Percentiles rank a stretch among this genome's conserved stretches.
phyloP scores from a whole-genome alignment of 1,140 invertebrate genomes.

The Sinonovacula constricta region DNA sequence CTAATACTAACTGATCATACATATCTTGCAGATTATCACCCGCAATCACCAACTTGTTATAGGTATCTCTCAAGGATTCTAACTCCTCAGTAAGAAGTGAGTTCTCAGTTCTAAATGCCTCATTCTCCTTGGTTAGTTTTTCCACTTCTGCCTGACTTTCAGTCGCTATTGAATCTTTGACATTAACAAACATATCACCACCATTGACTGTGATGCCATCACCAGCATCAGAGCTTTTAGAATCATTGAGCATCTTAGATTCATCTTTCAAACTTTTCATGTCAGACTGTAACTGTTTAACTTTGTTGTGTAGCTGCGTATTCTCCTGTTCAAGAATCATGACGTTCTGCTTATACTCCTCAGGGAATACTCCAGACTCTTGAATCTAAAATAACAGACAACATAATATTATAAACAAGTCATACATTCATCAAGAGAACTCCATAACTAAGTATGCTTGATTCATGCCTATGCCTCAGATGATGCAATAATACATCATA shows the following conservation, averaged over 20 bases:
- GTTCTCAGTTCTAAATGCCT: constrained; percentile 32
- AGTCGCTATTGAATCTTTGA: constrained; percentile 5
- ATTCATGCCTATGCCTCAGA: no score
- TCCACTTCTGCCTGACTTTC: constrained; percentile 13
- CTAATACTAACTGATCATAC: constrained; percentile 67
- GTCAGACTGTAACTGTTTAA: constrained; percentile 37
- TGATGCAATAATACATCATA: no score
- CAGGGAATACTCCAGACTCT: constrained; percentile 42
- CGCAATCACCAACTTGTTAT: constrained; percentile 71
- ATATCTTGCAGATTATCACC: constrained; percentile 73
- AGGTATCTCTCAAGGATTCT: constrained; percentile 64
- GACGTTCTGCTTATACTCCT: constrained; percentile 30
- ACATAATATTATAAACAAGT: no score
- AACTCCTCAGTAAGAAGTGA: constrained; percentile 50
- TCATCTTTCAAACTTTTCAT: constrained; percentile 2
- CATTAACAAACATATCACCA: neutral
- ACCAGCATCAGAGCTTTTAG: neutral
- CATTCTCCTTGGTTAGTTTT: constrained; percentile 38
- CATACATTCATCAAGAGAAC: no score
- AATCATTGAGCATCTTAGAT: no score
- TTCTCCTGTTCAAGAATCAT: constrained; percentile 37
- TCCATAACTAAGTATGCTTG: no score
- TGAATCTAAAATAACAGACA: constrained; percentile 30
- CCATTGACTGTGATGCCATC: neutral
- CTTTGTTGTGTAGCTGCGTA: constrained; percentile 34